Evolutionary conservation across 1,140 invertebrate species (phyloP).

Genomic region (Leptinotarsa texana): DNA sequence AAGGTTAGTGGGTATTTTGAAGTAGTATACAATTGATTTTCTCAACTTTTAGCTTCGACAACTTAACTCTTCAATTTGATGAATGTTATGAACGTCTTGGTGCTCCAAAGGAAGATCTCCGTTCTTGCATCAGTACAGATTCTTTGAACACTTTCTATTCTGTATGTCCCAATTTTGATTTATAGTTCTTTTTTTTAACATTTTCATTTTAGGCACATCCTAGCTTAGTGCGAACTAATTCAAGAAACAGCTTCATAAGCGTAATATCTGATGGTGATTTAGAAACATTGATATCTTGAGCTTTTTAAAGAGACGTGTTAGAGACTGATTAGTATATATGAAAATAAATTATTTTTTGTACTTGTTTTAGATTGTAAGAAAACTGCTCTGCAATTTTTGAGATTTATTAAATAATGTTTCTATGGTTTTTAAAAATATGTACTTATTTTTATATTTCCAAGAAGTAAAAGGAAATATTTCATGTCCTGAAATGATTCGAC

Average conservation of each 20-base stretch:
- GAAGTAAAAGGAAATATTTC: too few relatives aligned
- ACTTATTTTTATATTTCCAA: too few relatives aligned
- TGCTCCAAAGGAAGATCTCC: not conserved
- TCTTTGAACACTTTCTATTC: constrained; percentile 11
- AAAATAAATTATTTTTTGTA: too few relatives aligned
- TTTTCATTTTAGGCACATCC: not conserved
- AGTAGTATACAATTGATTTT: not conserved
- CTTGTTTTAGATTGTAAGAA: too few relatives aligned
- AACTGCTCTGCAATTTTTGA: too few relatives aligned
- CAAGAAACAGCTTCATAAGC: not conserved
- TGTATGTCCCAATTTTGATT: not conserved
- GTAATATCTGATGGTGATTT: not conserved
- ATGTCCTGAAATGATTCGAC: too few relatives aligned
- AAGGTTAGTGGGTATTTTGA: not conserved
- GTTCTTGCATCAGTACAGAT: constrained; percentile 7
- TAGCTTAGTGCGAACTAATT: not conserved
- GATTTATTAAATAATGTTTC: too few relatives aligned
- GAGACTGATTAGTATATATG: too few relatives aligned
- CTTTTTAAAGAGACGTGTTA: not conserved
- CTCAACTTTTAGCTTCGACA: not conserved
- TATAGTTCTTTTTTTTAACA: not conserved
- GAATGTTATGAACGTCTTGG: not conserved
- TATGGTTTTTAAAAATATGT: too few relatives aligned
- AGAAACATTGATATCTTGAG: constrained; percentile 3
- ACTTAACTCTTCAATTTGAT: not conserved